Evolutionary conservation across 2,797 vertebrate genomes (phyloP).

Genomic region (Delichon dasypus): DNA sequence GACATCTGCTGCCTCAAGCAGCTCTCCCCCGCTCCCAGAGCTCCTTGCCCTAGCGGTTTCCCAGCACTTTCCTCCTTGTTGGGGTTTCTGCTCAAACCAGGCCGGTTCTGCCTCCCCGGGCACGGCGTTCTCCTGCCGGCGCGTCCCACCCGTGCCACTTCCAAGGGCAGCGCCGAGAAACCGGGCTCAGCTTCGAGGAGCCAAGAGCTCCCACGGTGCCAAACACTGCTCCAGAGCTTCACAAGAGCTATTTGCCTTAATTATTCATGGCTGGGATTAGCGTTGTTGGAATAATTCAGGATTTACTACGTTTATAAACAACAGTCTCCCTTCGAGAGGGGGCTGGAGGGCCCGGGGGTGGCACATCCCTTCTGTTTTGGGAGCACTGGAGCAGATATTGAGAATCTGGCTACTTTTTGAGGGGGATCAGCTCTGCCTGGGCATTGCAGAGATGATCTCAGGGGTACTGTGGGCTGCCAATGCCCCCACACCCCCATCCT

Average conservation of each 20-base stretch:
- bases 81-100: neutral
- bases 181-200: neutral
- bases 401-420: accelerated
- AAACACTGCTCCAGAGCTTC: neutral
- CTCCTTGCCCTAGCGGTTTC: neutral
- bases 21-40: neutral
- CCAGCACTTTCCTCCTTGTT: neutral
- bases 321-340: neutral
- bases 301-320: neutral
- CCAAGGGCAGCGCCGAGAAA: accelerated
- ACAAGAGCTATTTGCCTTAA: neutral
- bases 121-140: accelerated
- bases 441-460: neutral
- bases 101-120: neutral
- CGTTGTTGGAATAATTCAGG: neutral
- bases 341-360: neutral
- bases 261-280: neutral
- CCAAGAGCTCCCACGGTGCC: accelerated
- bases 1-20: neutral
- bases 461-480: accelerated
- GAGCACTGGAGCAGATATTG: neutral
- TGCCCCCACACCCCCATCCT: accelerated
- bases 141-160: neutral
- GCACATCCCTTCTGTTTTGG: neutral
- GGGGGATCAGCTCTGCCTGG: neutral